Percentiles rank a stretch among this genome's conserved stretches.
Evolutionary conservation across 2,888 invertebrate genomes (phyloP).

Genomic region (Magallana nippona): DNA sequence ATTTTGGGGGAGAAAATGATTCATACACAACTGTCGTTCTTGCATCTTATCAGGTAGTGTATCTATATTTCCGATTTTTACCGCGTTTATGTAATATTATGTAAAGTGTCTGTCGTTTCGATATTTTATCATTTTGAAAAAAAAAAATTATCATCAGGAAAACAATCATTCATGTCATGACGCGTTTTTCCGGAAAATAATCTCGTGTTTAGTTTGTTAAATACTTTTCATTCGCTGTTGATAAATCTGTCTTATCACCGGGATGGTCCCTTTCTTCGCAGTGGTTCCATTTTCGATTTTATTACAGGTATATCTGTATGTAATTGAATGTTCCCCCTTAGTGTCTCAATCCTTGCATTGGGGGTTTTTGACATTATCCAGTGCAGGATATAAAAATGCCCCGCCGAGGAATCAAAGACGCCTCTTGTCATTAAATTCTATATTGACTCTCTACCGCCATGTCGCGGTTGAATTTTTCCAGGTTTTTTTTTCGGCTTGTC

Average conservation of each 20-base stretch:
- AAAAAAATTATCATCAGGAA: neutral
- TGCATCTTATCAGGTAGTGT: conserved; percentile 4
- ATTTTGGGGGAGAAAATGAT: conserved; percentile 1
- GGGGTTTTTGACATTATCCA: conserved; percentile 19
- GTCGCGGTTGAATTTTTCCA: neutral
- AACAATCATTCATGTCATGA: neutral
- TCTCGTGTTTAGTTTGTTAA: neutral
- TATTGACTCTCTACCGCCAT: conserved; percentile 26
- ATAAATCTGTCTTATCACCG: conserved; percentile 16
- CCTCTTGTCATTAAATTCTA: conserved; percentile 24
- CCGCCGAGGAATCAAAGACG: conserved; percentile 20
- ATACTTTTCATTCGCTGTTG: conserved; percentile 13
- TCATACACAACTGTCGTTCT: neutral
- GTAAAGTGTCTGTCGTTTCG: neutral
- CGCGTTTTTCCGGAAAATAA: neutral
- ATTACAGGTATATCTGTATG: conserved; percentile 22
- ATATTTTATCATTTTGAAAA: neutral
- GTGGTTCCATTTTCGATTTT: conserved; percentile 3
- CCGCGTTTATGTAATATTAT: neutral
- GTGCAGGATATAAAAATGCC: conserved; percentile 20
- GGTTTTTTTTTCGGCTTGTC: neutral
- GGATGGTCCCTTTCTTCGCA: neutral
- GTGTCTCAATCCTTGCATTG: conserved; percentile 14
- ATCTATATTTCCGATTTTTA: neutral
- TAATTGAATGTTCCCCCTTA: conserved; percentile 14